phyloP scores from a whole-genome alignment of 2,888 invertebrate genomes.

The Lasioglossum calceatum region DNA sequence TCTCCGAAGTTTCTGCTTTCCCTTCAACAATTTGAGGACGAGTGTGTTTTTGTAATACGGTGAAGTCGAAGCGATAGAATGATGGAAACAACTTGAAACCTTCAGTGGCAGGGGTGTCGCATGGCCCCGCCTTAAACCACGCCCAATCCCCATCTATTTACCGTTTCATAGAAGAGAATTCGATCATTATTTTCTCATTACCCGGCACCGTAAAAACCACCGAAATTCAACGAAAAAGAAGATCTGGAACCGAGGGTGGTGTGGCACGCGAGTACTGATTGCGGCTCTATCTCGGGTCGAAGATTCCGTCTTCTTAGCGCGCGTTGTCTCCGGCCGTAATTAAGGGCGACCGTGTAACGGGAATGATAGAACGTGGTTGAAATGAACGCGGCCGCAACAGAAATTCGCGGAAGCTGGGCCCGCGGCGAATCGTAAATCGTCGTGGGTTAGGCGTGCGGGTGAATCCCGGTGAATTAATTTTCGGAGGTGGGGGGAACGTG shows the following conservation, averaged over 20 bases:
- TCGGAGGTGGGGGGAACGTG: conserved; percentile 1
- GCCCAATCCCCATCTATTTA: not conserved
- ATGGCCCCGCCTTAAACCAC: not conserved
- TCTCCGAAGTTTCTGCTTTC: not conserved
- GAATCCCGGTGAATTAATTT: conserved; percentile 58
- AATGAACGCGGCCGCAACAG: conserved; percentile 16
- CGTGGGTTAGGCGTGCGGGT: conserved; percentile 48
- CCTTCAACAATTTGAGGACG: no score
- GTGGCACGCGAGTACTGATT: not conserved
- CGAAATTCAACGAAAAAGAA: not conserved
- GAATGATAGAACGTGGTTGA: conserved; percentile 1
- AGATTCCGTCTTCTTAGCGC: conserved; percentile 15
- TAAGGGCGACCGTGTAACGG: not conserved
- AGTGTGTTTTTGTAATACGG: no score
- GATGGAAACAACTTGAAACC: not conserved
- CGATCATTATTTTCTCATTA: not conserved
- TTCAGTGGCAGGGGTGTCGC: not conserved
- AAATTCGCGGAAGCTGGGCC: conserved; percentile 13
- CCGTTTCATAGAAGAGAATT: not conserved
- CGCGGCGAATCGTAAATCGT: conserved; percentile 46
- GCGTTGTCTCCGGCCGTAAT: not conserved
- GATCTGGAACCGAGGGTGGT: not conserved
- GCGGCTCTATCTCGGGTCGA: not conserved
- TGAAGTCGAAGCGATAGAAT: not conserved
- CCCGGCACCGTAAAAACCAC: not conserved